A percentile compares a stretch with the other conserved stretches of the same genome.
Conservation (phyloP, 2,888 invertebrate genomes). For the Microplitis deprimator region DNA sequence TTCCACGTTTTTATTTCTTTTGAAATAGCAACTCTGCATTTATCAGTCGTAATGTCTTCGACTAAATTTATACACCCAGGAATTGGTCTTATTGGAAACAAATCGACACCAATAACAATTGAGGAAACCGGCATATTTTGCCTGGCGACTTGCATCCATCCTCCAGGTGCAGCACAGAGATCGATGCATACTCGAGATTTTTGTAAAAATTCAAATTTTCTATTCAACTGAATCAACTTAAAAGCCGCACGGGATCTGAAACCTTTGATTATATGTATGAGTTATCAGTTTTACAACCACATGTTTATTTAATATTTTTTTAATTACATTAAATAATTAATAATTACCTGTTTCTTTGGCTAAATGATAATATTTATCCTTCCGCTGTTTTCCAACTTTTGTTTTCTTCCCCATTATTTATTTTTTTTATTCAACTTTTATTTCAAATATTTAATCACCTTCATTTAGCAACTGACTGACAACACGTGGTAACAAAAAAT, state of each 20-base stretch:
- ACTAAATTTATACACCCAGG: constrained; percentile 90
- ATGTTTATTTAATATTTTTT: too few species aligned
- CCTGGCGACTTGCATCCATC: constrained; percentile 99
- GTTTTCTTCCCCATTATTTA: constrained; percentile 89
- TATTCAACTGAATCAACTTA: constrained; percentile 97
- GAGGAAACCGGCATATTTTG: constrained; percentile 98
- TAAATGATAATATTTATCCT: constrained; percentile 98
- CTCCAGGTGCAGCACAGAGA: constrained; percentile 98
- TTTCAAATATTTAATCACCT: too few species aligned
- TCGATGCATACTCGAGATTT: constrained; percentile 96
- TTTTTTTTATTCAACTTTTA: not conserved
- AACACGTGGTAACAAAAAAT: too few species aligned
- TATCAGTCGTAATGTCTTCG: constrained; percentile 98
- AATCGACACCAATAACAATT: constrained; percentile 94
- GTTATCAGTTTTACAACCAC: too few species aligned
- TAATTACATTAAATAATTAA: not conserved
- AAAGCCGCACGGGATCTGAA: constrained; percentile 99
- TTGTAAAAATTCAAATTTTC: constrained; percentile 97
- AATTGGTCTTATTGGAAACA: constrained; percentile 93
- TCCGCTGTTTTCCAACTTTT: constrained; percentile 97
- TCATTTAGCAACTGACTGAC: too few species aligned
- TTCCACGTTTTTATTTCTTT: constrained; percentile 95
- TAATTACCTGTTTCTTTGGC: constrained; percentile 96
- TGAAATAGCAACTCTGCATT: constrained; percentile 85
- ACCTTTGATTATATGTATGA: constrained; percentile 74